Conservation (phyloP, 2,113 vertebrate genomes). For the Lepisosteus oculatus region DNA sequence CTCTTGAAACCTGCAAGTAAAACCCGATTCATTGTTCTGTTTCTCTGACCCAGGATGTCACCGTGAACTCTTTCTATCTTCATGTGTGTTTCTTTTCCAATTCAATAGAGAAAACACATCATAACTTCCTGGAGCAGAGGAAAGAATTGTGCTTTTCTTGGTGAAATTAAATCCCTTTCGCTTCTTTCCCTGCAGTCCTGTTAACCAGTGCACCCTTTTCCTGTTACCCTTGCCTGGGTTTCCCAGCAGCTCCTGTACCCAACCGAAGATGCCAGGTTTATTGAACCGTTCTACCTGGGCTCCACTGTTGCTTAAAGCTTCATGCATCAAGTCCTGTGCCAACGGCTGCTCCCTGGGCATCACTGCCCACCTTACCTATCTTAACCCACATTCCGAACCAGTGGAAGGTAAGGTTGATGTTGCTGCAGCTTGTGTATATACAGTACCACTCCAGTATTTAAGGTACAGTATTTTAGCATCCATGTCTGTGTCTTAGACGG, state of each 20-base stretch:
- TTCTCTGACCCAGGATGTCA: too few relatives aligned
- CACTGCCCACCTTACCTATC: conserved; percentile 79
- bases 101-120: too few relatives aligned
- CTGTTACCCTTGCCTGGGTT: background rate
- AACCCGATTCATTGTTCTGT: too few relatives aligned
- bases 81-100: too few relatives aligned
- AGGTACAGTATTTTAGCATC: too few relatives aligned
- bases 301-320: conserved; percentile 83
- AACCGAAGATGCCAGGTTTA: conserved; percentile 82
- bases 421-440: too few relatives aligned
- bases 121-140: too few relatives aligned
- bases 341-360: conserved; percentile 86
- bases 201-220: background rate
- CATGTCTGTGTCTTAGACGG: too few relatives aligned
- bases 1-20: too few relatives aligned
- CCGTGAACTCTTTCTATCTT: too few relatives aligned
- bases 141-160: too few relatives aligned
- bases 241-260: conserved; percentile 2
- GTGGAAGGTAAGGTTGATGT: conserved; percentile 77
- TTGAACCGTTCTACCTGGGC: conserved; percentile 84
- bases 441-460: too few relatives aligned
- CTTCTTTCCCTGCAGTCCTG: conserved; percentile 16
- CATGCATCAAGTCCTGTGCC: conserved; percentile 84
- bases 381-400: conserved; percentile 74
- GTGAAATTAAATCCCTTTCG: background rate